These are phyloP conservation scores for Pterostichus madidus DNA, from an alignment of 2,888 invertebrate species.

Conservation along the genomic window DNA sequence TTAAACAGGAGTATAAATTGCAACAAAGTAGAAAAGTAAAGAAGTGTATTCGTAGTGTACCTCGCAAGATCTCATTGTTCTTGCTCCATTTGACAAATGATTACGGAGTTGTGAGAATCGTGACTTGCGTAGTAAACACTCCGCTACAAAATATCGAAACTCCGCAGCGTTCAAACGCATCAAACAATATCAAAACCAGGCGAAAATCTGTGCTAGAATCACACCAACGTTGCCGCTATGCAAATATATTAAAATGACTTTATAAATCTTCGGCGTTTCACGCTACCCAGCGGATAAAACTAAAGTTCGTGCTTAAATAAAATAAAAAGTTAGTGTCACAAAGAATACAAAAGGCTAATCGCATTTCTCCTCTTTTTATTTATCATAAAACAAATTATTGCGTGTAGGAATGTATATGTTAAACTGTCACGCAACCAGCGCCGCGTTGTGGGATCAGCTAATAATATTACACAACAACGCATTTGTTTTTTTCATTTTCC, in stretches of 20 bases:
- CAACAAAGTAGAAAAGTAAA: background rate
- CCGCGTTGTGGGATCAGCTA: background rate
- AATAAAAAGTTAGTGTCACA: conserved; percentile 43
- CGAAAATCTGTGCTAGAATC: background rate
- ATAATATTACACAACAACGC: conserved; percentile 10
- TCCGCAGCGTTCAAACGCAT: conserved; percentile 5
- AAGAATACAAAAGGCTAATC: conserved; percentile 42
- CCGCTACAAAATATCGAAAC: background rate
- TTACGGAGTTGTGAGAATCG: conserved; percentile 30
- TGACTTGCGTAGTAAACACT: background rate
- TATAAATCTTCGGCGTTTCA: conserved; percentile 15
- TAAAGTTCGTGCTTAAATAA: conserved; percentile 13
- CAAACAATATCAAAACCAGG: conserved; percentile 4
- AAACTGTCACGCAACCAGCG: conserved; percentile 26
- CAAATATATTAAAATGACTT: conserved; percentile 27
- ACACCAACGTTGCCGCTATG: background rate
- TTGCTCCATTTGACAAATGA: conserved; percentile 44
- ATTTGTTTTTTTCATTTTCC: background rate
- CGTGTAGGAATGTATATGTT: conserved; percentile 42
- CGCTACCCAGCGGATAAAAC: background rate
- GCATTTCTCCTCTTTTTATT: conserved; percentile 42
- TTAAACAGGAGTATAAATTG: background rate
- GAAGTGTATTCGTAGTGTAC: background rate
- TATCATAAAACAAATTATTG: conserved; percentile 55
- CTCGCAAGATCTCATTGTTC: conserved; percentile 28